Evolutionary conservation across 2,888 invertebrate genomes (phyloP), one percentile per base, ranked within the genome.

Genomic region (Andrena flavipes): DNA sequence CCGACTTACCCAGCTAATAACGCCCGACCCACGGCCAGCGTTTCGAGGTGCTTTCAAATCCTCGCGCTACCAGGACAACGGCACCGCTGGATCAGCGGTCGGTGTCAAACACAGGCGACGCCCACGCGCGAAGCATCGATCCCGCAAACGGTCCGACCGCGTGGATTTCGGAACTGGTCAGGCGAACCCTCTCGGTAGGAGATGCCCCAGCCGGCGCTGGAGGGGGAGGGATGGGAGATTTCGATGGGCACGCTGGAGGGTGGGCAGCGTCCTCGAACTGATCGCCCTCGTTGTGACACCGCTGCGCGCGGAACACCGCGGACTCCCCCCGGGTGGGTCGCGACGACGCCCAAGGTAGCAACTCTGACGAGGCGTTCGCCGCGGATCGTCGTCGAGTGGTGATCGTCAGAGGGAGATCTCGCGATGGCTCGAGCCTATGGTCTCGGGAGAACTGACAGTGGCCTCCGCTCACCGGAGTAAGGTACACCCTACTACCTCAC

Each of bases 391-490:
- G 65, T 80, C 67, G 49, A 75, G 76, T 73, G 72, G 72, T 77
- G 77, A 80, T 84, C 86, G 86, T 84, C 88, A 84, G 80, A 84
- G 86, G 84, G 86, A 86, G 87, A 89, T 88, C 88, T 90, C 88
- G 89, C 90, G 89, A 89, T 89, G 90, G 87, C 89, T 91, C 90
- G 90, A 87, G 89, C 82, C 91, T 88, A 89, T 89, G 90, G 91
- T 90, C 91, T 91, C 90, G 88, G 89, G 86, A 90, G 90, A 90
- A 92, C 92, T 92, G 92, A 92, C 91, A 91, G 87, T 88, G 87
- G 90, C 89, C 90, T 90, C 91, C 91, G 90, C 90, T 91, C 91
- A 90, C 92, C 88, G 84, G 87, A 91, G 91, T 90, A 90, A 92
- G 89, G 90, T 91, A 91, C 90, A 92, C 91, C 91, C 90, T 88